Percentiles rank a stretch among this genome's conserved stretches.
Evolutionary conservation across 2,797 vertebrate species (phyloP).

Genomic region (Australoheros facetus): DNA sequence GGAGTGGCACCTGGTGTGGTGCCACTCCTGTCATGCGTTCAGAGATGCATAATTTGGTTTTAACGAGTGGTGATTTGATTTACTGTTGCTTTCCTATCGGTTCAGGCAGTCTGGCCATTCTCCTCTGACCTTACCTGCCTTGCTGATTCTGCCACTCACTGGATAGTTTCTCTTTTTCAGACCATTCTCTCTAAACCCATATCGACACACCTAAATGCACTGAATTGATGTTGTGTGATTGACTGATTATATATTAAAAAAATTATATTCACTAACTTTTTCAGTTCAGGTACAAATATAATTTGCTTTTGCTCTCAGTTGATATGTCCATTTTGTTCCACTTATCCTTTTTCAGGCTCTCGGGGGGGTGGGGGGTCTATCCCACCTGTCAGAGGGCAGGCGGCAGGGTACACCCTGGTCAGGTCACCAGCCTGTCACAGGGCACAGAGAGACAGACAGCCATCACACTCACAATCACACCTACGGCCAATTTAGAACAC

Average conservation of each 20-base stretch:
- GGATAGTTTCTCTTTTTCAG: background rate
- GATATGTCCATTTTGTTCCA: background rate
- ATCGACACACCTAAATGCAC: background rate
- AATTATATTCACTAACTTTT: background rate
- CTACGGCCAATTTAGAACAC: too few species aligned
- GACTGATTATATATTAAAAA: background rate
- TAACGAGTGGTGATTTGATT: background rate
- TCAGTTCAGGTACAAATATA: background rate
- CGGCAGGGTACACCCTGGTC: too few species aligned
- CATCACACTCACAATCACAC: too few species aligned
- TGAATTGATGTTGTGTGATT: too few species aligned
- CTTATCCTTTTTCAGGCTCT: too few species aligned
- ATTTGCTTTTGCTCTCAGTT: background rate
- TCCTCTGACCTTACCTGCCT: background rate
- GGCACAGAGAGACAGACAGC: too few species aligned
- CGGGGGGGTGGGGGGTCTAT: too few species aligned
- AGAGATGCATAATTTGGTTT: background rate
- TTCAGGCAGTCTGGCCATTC: background rate
- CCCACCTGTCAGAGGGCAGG: too few species aligned
- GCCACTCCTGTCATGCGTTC: background rate
- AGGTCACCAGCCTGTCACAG: too few species aligned
- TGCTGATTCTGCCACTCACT: background rate
- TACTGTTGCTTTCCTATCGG: background rate
- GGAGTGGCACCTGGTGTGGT: background rate
- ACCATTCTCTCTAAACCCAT: background rate